Base-by-base conservation (phyloP, 1,140 invertebrate species). In the Drosophila sp. region DNA sequence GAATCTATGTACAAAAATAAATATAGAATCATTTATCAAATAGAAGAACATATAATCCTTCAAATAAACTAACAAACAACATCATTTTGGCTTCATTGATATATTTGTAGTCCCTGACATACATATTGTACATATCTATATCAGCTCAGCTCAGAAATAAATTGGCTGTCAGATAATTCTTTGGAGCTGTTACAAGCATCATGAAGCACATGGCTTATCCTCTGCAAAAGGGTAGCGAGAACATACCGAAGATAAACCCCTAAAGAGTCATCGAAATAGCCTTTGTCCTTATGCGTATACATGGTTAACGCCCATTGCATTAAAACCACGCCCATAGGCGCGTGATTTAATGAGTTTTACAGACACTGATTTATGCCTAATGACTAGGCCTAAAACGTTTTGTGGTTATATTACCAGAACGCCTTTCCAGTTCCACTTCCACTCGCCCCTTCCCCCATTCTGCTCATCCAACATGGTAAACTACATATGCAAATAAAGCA, bases 331-430 rank as follows among this genome's bases (percentile, higher is more conserved):
- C 35, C 61, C 70, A 62, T 35, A 29, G 66, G 60, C 66, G 62
- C 66, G 76, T 83, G 76, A 87, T 86, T 86, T 86, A 87, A 83
- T 83, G 79, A 83, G 69, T 76, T 79, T 40, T 71, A 55, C 66
- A 66, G 66, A 66, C 72, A 76, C 76, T 83, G 80, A 84, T 85
- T 84, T 84, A 84, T 85, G 67, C 69, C 70, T 85, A 85, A 85
- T 85, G 81, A 80, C 81, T 76, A 60, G 66, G 67, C 77, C 61
- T 72, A 66, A 75, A 79, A 77, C 58, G 75, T 77, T 77, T 66
- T 32, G 40, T 32, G 32, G 41, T 58, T 60, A 25, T 27, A 25
- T 33, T 60, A 27, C 47, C 35, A 25, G 8, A 50, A 50, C 23
- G 57, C 58, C 72, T 64, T 23, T 50, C 8, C 4, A n/a, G 40